Conservation (phyloP, 2,113 vertebrate genomes). For the Chaetodon trifascialis region DNA sequence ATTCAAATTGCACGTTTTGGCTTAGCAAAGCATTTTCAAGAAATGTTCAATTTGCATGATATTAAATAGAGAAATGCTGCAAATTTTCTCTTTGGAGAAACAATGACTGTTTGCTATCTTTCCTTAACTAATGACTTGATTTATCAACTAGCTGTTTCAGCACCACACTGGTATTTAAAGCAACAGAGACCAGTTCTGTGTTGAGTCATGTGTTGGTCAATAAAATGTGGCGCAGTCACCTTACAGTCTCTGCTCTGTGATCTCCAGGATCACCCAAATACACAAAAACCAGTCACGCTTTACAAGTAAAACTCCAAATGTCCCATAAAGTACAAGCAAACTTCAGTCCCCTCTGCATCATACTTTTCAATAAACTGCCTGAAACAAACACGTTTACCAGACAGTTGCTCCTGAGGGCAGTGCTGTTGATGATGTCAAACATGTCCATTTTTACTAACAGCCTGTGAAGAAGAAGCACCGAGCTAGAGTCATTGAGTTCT, state of each 20-base stretch:
- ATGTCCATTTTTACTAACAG: conserved; percentile 71
- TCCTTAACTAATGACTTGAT: neutral
- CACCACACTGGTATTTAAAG: neutral
- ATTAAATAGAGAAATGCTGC: neutral
- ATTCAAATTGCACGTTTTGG: neutral
- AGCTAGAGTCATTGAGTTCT: conserved; percentile 94
- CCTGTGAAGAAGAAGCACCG: conserved; percentile 95
- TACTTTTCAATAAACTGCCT: neutral
- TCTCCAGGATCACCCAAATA: neutral
- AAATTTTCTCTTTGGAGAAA: neutral
- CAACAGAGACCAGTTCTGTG: neutral
- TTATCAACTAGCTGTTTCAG: no score
- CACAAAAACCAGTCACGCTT: neutral
- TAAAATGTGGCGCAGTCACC: neutral
- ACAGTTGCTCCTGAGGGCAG: neutral
- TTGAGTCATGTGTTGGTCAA: neutral
- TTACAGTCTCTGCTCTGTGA: neutral
- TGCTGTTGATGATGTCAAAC: neutral
- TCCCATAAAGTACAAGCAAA: neutral
- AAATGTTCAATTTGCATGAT: neutral
- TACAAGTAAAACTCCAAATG: neutral
- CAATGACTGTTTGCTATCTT: neutral
- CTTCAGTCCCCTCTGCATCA: no score
- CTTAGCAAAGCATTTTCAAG: neutral
- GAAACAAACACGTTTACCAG: neutral